Conservation (phyloP, 2,113 vertebrate genomes). For the Colaptes auratus region DNA sequence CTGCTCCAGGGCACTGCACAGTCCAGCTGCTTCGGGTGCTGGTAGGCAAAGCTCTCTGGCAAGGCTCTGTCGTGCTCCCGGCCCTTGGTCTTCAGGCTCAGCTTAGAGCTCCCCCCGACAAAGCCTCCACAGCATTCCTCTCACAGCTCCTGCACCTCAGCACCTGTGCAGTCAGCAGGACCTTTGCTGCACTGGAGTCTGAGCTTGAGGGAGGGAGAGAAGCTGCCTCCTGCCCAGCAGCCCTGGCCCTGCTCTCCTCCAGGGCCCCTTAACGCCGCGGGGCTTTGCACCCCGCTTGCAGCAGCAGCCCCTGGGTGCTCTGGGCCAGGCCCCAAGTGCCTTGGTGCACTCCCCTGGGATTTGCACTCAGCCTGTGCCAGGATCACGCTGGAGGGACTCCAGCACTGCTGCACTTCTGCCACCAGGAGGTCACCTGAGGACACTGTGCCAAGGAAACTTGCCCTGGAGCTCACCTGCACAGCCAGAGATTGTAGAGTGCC, state of each 20-base stretch:
- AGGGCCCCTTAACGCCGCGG: accelerated
- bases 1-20: background rate
- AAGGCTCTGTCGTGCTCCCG: background rate
- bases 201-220: background rate
- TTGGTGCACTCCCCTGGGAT: background rate
- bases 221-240: background rate
- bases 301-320: background rate
- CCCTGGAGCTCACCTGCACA: conserved; percentile 69
- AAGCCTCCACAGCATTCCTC: background rate
- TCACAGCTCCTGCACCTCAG: background rate
- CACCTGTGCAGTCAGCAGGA: background rate
- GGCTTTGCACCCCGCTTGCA: too few species aligned
- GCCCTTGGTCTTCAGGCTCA: background rate
- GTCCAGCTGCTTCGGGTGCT: background rate
- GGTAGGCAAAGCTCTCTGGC: background rate
- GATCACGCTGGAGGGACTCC: background rate
- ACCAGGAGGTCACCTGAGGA: background rate
- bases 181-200: background rate
- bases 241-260: background rate
- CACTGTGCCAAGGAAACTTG: conserved; percentile 10
- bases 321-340: conserved; percentile 14
- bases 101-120: background rate
- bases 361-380: conserved; percentile 24
- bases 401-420: background rate
- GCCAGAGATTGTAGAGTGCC: conserved; percentile 68